phyloP scores from a whole-genome alignment of 1,140 invertebrate species.

The Thalassaphorura encarpata region DNA sequence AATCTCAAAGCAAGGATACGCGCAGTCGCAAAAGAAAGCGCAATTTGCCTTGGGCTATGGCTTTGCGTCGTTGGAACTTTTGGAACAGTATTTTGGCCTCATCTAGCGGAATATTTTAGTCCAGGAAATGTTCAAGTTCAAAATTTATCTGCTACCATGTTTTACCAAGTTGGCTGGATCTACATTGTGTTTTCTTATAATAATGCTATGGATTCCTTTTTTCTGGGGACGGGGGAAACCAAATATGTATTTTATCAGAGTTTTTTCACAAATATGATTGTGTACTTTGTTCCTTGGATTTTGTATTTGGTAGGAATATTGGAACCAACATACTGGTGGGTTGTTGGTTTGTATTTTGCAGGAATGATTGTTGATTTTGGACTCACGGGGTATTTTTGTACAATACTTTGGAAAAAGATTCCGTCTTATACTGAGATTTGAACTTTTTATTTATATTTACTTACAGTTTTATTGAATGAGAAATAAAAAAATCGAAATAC shows the following conservation, averaged over 20 bases:
- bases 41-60: constrained; percentile 14
- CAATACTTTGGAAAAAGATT: constrained; percentile 13
- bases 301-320: constrained; percentile 12
- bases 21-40: constrained; percentile 1
- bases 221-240: constrained; percentile 21
- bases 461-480: too few relatives aligned
- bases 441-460: too few relatives aligned
- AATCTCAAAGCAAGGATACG: constrained; percentile 6
- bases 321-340: constrained; percentile 14
- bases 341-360: constrained; percentile 11
- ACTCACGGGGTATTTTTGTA: constrained; percentile 15
- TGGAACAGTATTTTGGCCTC: constrained; percentile 11
- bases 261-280: constrained; percentile 15
- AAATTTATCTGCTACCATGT: constrained; percentile 15
- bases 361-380: constrained; percentile 24
- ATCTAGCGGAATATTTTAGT: constrained; percentile 18
- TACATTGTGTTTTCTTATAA: constrained; percentile 23
- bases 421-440: too few relatives aligned
- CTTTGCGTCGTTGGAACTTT: constrained; percentile 1
- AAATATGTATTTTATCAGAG: constrained; percentile 25
- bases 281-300: constrained; percentile 23
- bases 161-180: constrained; percentile 21
- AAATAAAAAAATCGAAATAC: too few relatives aligned
- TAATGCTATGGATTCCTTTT: constrained; percentile 24
- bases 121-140: constrained; percentile 13